phyloP scores from a whole-genome alignment of 2,113 vertebrate genomes.

The Neolamprologus toae region DNA sequence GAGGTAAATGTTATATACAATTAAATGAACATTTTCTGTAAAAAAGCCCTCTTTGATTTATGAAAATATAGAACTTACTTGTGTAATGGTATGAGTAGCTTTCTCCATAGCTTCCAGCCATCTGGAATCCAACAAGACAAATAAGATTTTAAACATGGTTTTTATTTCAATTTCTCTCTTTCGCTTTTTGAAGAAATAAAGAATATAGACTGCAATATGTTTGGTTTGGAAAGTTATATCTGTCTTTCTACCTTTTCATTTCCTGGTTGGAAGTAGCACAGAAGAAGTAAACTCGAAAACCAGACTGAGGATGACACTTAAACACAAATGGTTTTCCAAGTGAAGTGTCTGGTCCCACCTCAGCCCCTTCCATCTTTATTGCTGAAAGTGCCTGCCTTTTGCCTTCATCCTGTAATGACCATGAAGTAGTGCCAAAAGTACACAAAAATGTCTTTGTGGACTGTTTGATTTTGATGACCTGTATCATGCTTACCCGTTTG shows the following conservation, averaged over 20 bases:
- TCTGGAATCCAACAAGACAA: conserved; percentile 47
- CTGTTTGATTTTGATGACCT: not conserved
- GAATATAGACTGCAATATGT: not conserved
- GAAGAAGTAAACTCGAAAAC: conserved; percentile 76
- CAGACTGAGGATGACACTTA: conserved; percentile 75
- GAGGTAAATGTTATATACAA: not conserved
- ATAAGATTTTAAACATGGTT: not conserved
- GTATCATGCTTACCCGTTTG: conserved; percentile 75
- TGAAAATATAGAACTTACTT: conserved; percentile 63
- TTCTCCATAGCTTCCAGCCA: conserved; percentile 86
- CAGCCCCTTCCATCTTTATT: conserved; percentile 82
- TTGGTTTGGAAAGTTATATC: not conserved
- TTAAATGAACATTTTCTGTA: not conserved
- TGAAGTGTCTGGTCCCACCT: conserved; percentile 74
- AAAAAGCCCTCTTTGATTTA: not conserved
- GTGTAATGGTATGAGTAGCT: conserved; percentile 78
- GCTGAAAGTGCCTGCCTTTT: conserved; percentile 71
- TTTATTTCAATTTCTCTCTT: not conserved
- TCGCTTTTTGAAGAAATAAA: not conserved
- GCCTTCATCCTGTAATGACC: conserved; percentile 79
- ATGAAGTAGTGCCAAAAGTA: not conserved
- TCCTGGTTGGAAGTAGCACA: conserved; percentile 87
- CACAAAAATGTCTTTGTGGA: not conserved
- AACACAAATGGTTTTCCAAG: conserved; percentile 89
- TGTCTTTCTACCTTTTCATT: conserved; percentile 78